Percentiles rank a stretch among this genome's conserved stretches.
Evolutionary conservation across 2,797 vertebrate genomes (phyloP).

Genomic region (Craterocephalus amniculus): DNA sequence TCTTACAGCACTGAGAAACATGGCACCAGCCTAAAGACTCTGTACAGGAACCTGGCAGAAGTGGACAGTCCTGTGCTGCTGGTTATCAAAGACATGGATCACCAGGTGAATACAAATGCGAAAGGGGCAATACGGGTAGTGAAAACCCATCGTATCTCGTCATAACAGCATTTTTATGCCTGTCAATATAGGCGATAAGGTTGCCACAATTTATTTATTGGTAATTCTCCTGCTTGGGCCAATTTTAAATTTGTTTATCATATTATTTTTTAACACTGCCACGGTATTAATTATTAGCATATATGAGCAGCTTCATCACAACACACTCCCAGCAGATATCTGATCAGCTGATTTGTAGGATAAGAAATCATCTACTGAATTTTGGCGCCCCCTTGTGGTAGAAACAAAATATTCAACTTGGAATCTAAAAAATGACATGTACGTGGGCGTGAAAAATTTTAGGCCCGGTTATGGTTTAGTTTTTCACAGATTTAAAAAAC

Average conservation of each 20-base stretch:
- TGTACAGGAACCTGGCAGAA: conserved; percentile 90
- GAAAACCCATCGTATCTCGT: not conserved
- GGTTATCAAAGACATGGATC: conserved; percentile 94
- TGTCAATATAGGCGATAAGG: not conserved
- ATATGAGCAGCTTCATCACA: not conserved
- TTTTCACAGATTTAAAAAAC: not conserved
- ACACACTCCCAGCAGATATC: not conserved
- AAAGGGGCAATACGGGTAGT: not conserved
- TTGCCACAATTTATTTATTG: too few species aligned
- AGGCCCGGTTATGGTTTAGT: not conserved
- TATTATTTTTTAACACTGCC: not conserved
- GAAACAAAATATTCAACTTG: too few species aligned
- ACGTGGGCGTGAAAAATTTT: not conserved
- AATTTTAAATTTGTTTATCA: not conserved
- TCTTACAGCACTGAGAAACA: conserved; percentile 92
- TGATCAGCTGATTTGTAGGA: not conserved
- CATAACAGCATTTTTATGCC: not conserved
- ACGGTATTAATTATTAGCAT: not conserved
- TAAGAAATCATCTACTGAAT: not conserved
- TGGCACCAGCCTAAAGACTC: conserved; percentile 95
- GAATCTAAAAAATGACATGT: not conserved
- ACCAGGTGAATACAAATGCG: conserved; percentile 83
- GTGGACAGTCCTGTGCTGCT: conserved; percentile 94
- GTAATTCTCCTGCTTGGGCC: too few species aligned
- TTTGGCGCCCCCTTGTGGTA: conserved; percentile 16